Evolutionary conservation across 2,888 invertebrate genomes (phyloP), one percentile per base, ranked within the genome.

Genomic region (Cerastis leucographa): DNA sequence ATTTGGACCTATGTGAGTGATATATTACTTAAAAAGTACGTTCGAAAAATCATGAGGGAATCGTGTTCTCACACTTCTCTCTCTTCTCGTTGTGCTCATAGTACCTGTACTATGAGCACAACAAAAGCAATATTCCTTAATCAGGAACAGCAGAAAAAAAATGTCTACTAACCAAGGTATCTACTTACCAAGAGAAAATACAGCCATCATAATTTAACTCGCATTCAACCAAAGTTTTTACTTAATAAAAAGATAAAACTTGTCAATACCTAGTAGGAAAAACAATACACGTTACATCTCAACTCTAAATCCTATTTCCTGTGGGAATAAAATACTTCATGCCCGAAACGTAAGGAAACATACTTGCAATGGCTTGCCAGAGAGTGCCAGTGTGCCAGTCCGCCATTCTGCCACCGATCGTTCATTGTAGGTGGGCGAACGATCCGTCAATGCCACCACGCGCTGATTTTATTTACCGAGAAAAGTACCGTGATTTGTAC

Each of bases 391-490:
- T 64, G 42, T 49, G 35, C 67, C 35, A 71, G 69, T 62, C 46
- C 35, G 66, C 54, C 54, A 56, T 19, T 68, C 64, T 68, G 66
- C 71, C 74, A 70, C 67, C 85, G 81, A 85, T 85, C 85, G 73
- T 79, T 85, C 87, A 84, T 74, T 85, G 74, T 87, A 84, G 69
- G 87, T 81, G 78, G 65, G 62, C 65, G 74, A 77, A 65, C 76
- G 78, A 85, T 85, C 85, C 78, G 76, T 85, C 85, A 85, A 81
- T 85, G 85, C 87, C 85, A 85, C 40, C 74, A 4, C 64, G 29
- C 72, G 59, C 74, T 85, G 87, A 84, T 86, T 86, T 84, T 87
- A 85, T 87, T 85, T 84, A 81, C 83, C 72, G 59, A 74, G 74
- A 76, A 80, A 78, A 86, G 76, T 83, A 76, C 64, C 69, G 79